Evolutionary conservation across 2,797 vertebrate genomes (phyloP), one percentile per base, ranked within the genome.

Genomic region (Manis pentadactyla): DNA sequence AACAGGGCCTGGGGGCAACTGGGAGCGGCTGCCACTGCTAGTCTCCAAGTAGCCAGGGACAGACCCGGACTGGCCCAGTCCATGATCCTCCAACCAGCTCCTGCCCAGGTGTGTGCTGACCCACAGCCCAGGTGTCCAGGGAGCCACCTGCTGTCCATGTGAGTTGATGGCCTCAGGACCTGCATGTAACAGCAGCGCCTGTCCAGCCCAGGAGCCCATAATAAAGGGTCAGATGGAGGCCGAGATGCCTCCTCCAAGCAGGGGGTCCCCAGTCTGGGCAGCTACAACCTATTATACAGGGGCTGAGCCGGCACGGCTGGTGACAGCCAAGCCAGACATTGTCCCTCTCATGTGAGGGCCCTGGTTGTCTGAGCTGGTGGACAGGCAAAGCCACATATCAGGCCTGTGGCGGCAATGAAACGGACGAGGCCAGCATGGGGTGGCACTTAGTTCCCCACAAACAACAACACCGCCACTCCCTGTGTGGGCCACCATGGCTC

Each of bases 141-240:
- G 55, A 46, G 39, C 61, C 10, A 17, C 53, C 46, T 18, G 15
- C 49, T 4, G 46, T 5, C 3, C 57, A 23, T 39, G 4, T 7
- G 55, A 2, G 29, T 14, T 4, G 12, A 37, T 2, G 14, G 27
- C 23, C 1, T 15, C 27, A 1, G 81, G 7, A 11, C 55, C 10
- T 7, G 1, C 27, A 18, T 6, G 10, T 15, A 5, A 1, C 51
- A 1, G 6, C 39, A 7, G 37, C 1, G 0, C 9, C 39, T 3
- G 4, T 39, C 19, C 51, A 29, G 51, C 53, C 55, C 71, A 11
- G n/a, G n/a, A 69, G 27, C 53, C n/a, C 15, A 9, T 19, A 0
- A 4, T 8, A 23, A 19, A 68, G 39, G 17, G 93, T 13, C 5
- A 0, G 27, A 4, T 5, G 0, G 9, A 21, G 1, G 81, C 37